These are phyloP conservation scores for Thysanoteuthis rhombus DNA, from an alignment of 2,888 invertebrate genomes.

Conservation along the genomic window DNA sequence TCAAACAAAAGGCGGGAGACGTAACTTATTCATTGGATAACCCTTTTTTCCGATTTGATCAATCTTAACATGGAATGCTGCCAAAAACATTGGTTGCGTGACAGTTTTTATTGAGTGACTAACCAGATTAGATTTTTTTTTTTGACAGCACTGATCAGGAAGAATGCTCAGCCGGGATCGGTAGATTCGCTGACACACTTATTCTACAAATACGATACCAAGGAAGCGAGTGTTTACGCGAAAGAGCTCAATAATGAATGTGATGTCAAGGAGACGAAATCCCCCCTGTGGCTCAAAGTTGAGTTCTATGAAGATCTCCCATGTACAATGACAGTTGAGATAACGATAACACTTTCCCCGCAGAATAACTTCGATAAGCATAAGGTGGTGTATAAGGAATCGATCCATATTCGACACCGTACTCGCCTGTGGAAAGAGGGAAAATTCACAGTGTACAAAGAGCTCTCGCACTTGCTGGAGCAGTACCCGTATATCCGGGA, in stretches of 20 bases:
- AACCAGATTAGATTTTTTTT: no score
- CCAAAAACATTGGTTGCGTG: no score
- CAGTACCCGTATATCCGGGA: neutral
- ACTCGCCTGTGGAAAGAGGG: neutral
- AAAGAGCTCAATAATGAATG: neutral
- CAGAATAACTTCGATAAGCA: fast-evolving
- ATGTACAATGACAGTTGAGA: neutral
- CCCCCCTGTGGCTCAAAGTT: neutral
- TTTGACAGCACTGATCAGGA: neutral
- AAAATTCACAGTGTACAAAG: neutral
- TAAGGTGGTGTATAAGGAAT: neutral
- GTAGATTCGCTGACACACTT: neutral
- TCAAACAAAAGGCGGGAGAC: no score
- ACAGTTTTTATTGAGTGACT: no score
- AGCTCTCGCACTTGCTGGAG: neutral
- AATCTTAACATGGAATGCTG: no score
- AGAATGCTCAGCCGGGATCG: neutral
- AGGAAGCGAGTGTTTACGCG: neutral
- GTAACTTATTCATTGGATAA: no score
- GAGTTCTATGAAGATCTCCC: neutral
- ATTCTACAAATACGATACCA: neutral
- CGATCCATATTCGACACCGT: neutral
- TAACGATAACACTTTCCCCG: neutral
- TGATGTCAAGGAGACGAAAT: neutral
- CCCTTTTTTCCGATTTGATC: no score